These are phyloP conservation scores for Gallinago media DNA, from an alignment of 2,113 vertebrate genomes.

Conservation along the genomic window DNA sequence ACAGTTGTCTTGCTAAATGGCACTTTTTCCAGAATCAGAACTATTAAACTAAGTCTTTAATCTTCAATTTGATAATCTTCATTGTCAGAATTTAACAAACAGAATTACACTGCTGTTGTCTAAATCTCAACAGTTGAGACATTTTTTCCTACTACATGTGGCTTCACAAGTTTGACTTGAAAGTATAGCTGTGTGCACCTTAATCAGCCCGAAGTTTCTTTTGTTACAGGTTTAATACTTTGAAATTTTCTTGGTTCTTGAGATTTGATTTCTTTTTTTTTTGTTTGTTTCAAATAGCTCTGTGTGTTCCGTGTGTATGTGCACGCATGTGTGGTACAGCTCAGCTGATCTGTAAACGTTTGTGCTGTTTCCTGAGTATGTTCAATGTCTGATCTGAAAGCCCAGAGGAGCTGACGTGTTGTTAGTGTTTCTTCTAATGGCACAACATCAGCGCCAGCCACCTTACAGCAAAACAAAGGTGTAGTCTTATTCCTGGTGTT, in stretches of 20 bases:
- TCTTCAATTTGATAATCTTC: not conserved
- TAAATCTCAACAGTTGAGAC: not conserved
- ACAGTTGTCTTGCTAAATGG: not conserved
- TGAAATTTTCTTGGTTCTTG: conserved; percentile 52
- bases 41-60: not conserved
- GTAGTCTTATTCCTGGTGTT: conserved; percentile 31
- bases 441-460: not conserved
- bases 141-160: not conserved
- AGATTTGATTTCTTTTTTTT: not conserved
- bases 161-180: not conserved
- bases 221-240: conserved; percentile 82
- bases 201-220: conserved; percentile 75
- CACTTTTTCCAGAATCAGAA: conserved; percentile 49
- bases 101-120: conserved; percentile 13
- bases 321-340: not conserved
- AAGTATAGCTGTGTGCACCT: conserved; percentile 80
- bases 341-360: conserved; percentile 3
- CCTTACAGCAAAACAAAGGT: not conserved
- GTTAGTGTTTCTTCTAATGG: conserved; percentile 25
- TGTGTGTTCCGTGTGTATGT: conserved; percentile 2
- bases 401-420: not conserved
- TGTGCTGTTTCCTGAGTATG: conserved; percentile 11
- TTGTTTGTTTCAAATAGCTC: conserved; percentile 45
- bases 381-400: conserved; percentile 9
- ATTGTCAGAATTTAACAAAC: not conserved